phyloP scores from a whole-genome alignment of 92 coral and sea anemone species.

The Plumapathes pennacea region DNA sequence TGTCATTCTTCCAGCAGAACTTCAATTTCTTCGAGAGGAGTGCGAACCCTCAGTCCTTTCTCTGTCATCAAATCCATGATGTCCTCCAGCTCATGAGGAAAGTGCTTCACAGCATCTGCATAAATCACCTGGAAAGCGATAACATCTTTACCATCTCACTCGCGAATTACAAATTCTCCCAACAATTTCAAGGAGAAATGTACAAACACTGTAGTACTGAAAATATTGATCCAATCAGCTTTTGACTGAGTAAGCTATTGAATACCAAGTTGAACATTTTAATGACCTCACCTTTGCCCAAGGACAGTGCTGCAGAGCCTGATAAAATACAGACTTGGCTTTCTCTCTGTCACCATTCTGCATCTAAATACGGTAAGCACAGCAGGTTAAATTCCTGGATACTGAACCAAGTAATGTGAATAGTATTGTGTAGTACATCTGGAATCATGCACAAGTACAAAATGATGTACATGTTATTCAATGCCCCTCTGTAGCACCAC shows the following conservation, averaged over 20 bases:
- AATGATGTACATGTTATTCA: not conserved
- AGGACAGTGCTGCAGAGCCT: constrained; percentile 88
- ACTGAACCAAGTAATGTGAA: too few species aligned
- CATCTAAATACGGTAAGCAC: too few species aligned
- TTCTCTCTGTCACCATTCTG: constrained; percentile 63
- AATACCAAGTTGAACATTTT: not conserved
- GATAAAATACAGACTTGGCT: constrained; percentile 90
- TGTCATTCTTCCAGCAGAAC: constrained; percentile 57
- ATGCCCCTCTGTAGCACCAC: not conserved
- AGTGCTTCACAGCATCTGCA: constrained; percentile 68
- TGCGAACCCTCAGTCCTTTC: constrained; percentile 78
- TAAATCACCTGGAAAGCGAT: constrained; percentile 58
- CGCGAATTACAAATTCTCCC: not conserved
- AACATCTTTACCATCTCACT: not conserved
- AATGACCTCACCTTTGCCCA: constrained; percentile 99
- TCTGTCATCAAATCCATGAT: constrained; percentile 87
- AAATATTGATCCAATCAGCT: not conserved
- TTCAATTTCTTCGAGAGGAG: constrained; percentile 89
- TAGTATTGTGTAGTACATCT: too few species aligned
- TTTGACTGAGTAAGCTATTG: not conserved
- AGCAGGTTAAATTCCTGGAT: too few species aligned
- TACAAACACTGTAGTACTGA: not conserved
- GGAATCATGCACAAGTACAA: not conserved
- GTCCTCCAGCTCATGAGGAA: constrained; percentile 78
- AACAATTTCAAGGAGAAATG: not conserved